Evolutionary conservation across 2,888 invertebrate species (phyloP), one percentile per base, ranked within the genome.

Genomic region (Macrostomum cliftonense): DNA sequence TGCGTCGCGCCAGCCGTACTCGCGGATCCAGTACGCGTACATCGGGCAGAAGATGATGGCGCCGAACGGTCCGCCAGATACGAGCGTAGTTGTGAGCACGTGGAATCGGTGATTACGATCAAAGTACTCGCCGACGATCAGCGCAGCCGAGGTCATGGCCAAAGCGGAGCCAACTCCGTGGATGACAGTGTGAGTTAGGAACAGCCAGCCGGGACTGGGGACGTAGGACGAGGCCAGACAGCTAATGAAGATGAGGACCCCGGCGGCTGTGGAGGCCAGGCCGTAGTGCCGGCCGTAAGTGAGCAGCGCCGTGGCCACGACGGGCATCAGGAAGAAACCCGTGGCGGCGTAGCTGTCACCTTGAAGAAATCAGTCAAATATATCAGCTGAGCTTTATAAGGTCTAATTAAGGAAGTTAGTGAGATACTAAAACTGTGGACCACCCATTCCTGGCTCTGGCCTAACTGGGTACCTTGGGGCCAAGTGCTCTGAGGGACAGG

Each of bases 271-370:
- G 44, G 52, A 52, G 14, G 45, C 51, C 21, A 14, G 12, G 28
- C 44, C 39, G 37, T 52, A 52, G 17, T 43, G 21, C 2, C 49
- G 21, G 14, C 52, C 36, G 16, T 17, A n/a, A 13, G 21, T 28
- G 11, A 47, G 21, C n/a, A 52, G 28, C 13, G 52, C 12, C 1
- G 51, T 17, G 11, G 51, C 52, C 11, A 52, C 42, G 37, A 52
- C 44, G 14, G 52, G 52, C 52, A 52, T 52, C 16, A 52, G 20
- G 37, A 52, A 52, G 45, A 52, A 52, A 11, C 39, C 52, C 2
- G 52, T 14, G 17, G 51, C 52, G 12, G 52, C 52, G 17, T 52
- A 52, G 16, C 51, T 52, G 52, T 52, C 52, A n/a, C 52, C 28
- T 28, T 4, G 28, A 28, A 7, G 28, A 28, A 28, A 28, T 28